Evolutionary conservation across 53 echinoderm and acorn worm genomes (phyloP).

Genomic region (Crossaster papposus): DNA sequence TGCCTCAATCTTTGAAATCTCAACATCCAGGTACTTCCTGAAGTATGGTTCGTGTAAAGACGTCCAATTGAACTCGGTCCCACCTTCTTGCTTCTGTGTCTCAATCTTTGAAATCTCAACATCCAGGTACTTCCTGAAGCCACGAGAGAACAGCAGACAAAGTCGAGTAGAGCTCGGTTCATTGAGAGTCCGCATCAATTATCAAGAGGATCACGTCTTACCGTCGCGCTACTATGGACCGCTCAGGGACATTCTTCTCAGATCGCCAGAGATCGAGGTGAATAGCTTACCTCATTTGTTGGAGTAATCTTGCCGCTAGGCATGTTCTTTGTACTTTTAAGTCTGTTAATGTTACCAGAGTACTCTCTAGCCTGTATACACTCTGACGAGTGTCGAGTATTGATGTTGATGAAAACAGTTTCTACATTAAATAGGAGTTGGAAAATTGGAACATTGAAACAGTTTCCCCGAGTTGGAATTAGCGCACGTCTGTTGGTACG

Average conservation of each 20-base stretch:
- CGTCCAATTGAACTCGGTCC: too few relatives aligned
- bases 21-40: constrained; percentile 75
- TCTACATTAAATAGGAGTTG: too few relatives aligned
- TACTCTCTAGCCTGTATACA: too few relatives aligned
- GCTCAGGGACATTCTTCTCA: constrained; percentile 80
- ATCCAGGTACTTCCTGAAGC: constrained; percentile 86
- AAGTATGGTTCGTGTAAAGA: constrained; percentile 69
- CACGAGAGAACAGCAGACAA: constrained; percentile 72
- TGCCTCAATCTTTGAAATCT: neutral
- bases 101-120: neutral
- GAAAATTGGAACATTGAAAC: too few relatives aligned
- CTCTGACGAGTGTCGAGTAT: too few relatives aligned
- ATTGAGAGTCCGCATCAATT: constrained; percentile 81
- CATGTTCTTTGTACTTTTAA: neutral
- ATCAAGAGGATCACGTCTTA: constrained; percentile 91
- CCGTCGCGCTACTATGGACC: constrained; percentile 81
- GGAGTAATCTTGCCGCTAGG: neutral
- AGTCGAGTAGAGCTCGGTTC: constrained; percentile 78
- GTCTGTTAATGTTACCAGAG: neutral
- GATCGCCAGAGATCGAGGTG: constrained; percentile 83
- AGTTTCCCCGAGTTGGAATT: too few relatives aligned
- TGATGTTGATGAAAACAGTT: too few relatives aligned
- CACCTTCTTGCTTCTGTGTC: too few relatives aligned
- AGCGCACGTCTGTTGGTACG: too few relatives aligned
- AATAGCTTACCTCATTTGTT: neutral